Base-by-base conservation (phyloP, 2,797 vertebrate genomes). In the Columba guinea region DNA sequence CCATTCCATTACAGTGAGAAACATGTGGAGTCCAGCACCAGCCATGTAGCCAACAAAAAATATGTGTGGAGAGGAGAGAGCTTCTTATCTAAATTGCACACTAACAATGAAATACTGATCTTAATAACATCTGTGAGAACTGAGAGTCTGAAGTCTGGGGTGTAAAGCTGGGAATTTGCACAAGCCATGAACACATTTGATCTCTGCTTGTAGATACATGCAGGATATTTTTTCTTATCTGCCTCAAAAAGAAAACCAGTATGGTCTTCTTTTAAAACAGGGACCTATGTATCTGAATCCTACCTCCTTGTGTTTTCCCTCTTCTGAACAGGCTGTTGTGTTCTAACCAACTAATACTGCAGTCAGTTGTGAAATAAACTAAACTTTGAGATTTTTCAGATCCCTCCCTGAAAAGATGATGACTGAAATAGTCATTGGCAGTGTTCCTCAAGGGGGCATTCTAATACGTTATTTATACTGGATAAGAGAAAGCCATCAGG, bases 401-500 rank as follows among this genome's bases (percentile, higher is more conserved):
- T 67, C 28, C 5, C 20, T 37, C 24, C 21, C 49, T 58, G 41
- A 37, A 60, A 85, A 85, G 28, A 51, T 60, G 46, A 52, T 70
- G 41, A 51, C 41, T 68, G 63, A 84, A 86, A 75, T 48, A 41
- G 64, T 24, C 58, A 56, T 81, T 89, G 85, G 22, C 71, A 80
- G 0, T 64, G 35, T 58, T 91, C 87, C 94, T 95, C 71, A 87
- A 91, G 93, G 82, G 93, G 87, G 69, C 89, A 93, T 89, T 89
- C 79, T 88, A 88, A 89, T 87, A 79, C 82, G 21, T 91, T 73
- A 46, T 62, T 94, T 91, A 55, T 51, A 46, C 7, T 67, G 32
- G n/a, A 3, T 58, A 68, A 71, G 64, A 75, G 60, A 87, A 73
- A 79, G 11, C 8, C 7, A 6, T 35, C 9, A 26, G 11, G 17